Percentiles rank a stretch among this genome's conserved stretches.
Evolutionary conservation across 2,888 invertebrate species (phyloP).

Genomic region (Drosophila yooni): DNA sequence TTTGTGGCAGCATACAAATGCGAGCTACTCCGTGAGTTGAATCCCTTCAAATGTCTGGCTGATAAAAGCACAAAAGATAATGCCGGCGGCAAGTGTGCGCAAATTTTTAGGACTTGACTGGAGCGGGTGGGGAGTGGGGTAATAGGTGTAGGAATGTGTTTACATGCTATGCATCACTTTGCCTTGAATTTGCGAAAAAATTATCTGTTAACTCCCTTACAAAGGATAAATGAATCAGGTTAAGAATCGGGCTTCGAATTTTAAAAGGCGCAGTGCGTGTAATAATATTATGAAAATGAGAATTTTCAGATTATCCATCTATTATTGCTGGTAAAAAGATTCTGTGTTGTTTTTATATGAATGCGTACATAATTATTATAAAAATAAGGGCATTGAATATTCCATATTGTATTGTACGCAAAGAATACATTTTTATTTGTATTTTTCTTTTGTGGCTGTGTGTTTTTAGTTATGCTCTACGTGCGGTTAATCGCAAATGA

Average conservation of each 20-base stretch:
- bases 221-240: background rate
- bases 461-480: slow-evolving; percentile 62
- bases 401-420: slow-evolving; percentile 3
- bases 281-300: background rate
- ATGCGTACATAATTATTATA: background rate
- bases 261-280: background rate
- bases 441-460: slow-evolving; percentile 10
- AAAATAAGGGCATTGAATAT: slow-evolving; percentile 19
- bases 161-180: slow-evolving; percentile 37
- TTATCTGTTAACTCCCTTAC: slow-evolving; percentile 13
- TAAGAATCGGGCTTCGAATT: background rate
- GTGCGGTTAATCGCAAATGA: slow-evolving; percentile 76
- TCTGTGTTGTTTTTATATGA: background rate
- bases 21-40: slow-evolving; percentile 26
- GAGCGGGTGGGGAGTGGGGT: background rate
- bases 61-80: slow-evolving; percentile 68
- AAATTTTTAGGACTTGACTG: slow-evolving; percentile 26
- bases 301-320: background rate
- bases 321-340: background rate
- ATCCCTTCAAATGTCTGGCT: slow-evolving; percentile 43
- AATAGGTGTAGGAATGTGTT: background rate
- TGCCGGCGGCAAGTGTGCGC: slow-evolving; percentile 61
- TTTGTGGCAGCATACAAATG: slow-evolving; percentile 60
- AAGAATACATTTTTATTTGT: slow-evolving; percentile 11
- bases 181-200: slow-evolving; percentile 43